phyloP scores from a whole-genome alignment of 1,140 invertebrate genomes.

The Chrysopa pallens region DNA sequence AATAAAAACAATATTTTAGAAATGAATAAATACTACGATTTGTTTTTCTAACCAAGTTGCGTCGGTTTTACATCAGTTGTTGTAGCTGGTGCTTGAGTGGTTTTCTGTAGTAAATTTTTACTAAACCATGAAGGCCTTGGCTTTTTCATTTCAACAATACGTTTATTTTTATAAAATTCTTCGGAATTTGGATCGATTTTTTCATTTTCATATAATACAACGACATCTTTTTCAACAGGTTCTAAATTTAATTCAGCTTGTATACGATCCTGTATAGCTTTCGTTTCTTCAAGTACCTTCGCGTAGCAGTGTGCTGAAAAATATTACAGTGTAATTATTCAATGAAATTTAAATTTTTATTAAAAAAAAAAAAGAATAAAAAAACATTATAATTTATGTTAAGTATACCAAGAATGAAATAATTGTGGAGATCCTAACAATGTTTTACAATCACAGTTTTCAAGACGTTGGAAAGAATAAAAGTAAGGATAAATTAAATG shows the following conservation, averaged over 20 bases:
- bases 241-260: conserved; percentile 42
- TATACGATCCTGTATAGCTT: conserved; percentile 57
- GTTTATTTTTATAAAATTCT: conserved; percentile 38
- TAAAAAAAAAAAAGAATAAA: neutral
- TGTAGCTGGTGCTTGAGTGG: conserved; percentile 41
- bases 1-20: neutral
- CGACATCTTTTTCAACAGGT: conserved; percentile 65
- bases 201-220: conserved; percentile 70
- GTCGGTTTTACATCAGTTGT: conserved; percentile 52
- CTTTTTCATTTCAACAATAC: conserved; percentile 55
- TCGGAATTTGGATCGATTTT: conserved; percentile 28
- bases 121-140: conserved; percentile 60
- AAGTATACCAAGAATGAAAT: no score
- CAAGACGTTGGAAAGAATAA: no score
- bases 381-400: no score
- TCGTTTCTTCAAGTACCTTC: conserved; percentile 60
- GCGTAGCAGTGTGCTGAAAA: conserved; percentile 58
- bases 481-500: no score
- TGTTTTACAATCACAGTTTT: no score
- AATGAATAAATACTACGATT: neutral
- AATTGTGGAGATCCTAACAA: no score
- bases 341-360: neutral
- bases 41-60: conserved; percentile 38
- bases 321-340: neutral
- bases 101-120: conserved; percentile 61